Evolutionary conservation across 1,140 invertebrate genomes (phyloP).

Genomic region (Leptopilina clavipes): DNA sequence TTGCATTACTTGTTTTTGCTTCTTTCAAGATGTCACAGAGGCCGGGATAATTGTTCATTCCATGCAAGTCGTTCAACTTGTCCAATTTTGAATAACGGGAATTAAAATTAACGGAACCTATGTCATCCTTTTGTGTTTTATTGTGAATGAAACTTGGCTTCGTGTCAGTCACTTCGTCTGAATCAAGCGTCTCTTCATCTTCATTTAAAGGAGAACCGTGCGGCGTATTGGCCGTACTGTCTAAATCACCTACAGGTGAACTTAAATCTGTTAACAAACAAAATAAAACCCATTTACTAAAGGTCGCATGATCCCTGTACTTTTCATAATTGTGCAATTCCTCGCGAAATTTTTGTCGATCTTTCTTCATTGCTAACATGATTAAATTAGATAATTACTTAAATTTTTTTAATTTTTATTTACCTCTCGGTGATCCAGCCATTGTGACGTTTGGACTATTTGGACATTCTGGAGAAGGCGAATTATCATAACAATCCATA

Average conservation of each 20-base stretch:
- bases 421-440: conserved; percentile 69
- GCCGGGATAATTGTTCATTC: conserved; percentile 46
- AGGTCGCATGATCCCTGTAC: no score
- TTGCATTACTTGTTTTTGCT: conserved; percentile 80
- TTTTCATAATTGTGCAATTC: no score
- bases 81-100: conserved; percentile 51
- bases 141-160: conserved; percentile 68
- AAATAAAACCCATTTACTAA: no score
- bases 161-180: conserved; percentile 64
- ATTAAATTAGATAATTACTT: conserved; percentile 38
- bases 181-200: conserved; percentile 66
- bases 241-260: conserved; percentile 63
- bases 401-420: conserved; percentile 39
- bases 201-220: conserved; percentile 64
- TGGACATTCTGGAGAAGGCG: conserved; percentile 62
- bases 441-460: conserved; percentile 69
- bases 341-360: no score
- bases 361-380: no score
- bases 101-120: conserved; percentile 30
- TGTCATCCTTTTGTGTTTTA: conserved; percentile 59
- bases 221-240: conserved; percentile 68
- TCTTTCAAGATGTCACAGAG: conserved; percentile 79
- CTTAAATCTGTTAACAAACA: conserved; percentile 54
- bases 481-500: conserved; percentile 64
- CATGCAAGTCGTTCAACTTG: conserved; percentile 54